These are phyloP conservation scores for Melanostigma gelatinosum DNA, from an alignment of 2,113 vertebrate genomes.

Conservation along the genomic window DNA sequence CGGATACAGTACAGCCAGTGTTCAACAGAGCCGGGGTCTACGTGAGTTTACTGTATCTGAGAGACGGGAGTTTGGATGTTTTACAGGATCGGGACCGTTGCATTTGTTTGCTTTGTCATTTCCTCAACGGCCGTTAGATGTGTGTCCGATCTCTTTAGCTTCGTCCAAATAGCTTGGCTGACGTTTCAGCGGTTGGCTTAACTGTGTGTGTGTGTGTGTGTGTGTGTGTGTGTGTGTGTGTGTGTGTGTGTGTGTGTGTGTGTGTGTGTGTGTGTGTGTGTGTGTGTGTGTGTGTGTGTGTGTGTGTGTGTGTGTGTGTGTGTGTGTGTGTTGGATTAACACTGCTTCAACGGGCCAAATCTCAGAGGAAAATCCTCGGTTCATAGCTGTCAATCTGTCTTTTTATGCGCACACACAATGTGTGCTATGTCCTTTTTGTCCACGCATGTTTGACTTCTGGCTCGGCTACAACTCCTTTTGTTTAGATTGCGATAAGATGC, in stretches of 20 bases:
- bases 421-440: conserved; percentile 33
- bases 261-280: conserved; percentile 26
- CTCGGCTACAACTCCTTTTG: conserved; percentile 47
- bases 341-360: conserved; percentile 39
- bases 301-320: conserved; percentile 26
- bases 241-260: conserved; percentile 27
- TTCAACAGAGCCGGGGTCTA: conserved; percentile 31
- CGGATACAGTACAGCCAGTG: conserved; percentile 57
- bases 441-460: conserved; percentile 47
- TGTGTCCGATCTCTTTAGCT: conserved; percentile 42
- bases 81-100: conserved; percentile 15
- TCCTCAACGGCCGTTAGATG: conserved; percentile 26
- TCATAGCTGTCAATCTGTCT: conserved; percentile 8
- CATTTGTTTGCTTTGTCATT: conserved; percentile 42
- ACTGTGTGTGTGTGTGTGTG: conserved; percentile 35
- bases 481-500: conserved; percentile 66
- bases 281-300: conserved; percentile 8
- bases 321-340: conserved; percentile 35
- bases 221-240: conserved; percentile 7
- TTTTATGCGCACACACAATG: background rate
- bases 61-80: conserved; percentile 29
- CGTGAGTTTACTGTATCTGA: conserved; percentile 48
- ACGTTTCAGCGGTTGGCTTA: conserved; percentile 36
- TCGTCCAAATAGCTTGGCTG: conserved; percentile 45
- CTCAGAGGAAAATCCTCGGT: conserved; percentile 24